Conservation (phyloP, 2,113 vertebrate genomes). For the Phyllostomus hastatus region DNA sequence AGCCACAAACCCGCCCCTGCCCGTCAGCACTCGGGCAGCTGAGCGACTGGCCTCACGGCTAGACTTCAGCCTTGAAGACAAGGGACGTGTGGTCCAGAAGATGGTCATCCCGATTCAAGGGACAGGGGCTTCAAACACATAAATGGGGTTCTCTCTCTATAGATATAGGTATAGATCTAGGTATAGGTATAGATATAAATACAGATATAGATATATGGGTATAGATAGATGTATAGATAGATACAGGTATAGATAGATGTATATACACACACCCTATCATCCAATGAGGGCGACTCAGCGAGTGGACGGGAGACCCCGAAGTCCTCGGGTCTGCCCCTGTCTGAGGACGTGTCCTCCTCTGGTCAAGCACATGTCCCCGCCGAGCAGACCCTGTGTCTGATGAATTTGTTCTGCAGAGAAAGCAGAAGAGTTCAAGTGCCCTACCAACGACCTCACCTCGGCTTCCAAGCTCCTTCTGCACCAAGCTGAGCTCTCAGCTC, state of each 20-base stretch:
- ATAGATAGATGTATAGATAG: no score
- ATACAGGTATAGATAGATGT: no score
- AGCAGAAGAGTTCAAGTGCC: neutral
- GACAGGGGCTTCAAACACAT: neutral
- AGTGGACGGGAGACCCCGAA: neutral
- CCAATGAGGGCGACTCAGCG: neutral
- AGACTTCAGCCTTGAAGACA: neutral
- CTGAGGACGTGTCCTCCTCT: neutral
- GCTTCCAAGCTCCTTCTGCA: neutral
- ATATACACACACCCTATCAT: neutral
- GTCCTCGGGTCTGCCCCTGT: neutral
- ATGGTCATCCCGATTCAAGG: neutral
- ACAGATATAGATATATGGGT: no score
- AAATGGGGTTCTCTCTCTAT: neutral
- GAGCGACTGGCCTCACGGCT: neutral
- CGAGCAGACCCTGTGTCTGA: neutral
- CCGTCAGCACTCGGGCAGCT: no score
- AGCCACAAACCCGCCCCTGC: neutral
- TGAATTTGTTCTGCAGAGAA: neutral
- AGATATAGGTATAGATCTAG: no score
- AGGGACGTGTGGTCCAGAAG: neutral
- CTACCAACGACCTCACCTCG: accelerated
- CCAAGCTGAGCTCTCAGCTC: neutral
- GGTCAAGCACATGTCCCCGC: neutral
- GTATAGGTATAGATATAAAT: no score